Base-by-base conservation (phyloP, 2,113 vertebrate genomes). In the Muscicapa adusta region DNA sequence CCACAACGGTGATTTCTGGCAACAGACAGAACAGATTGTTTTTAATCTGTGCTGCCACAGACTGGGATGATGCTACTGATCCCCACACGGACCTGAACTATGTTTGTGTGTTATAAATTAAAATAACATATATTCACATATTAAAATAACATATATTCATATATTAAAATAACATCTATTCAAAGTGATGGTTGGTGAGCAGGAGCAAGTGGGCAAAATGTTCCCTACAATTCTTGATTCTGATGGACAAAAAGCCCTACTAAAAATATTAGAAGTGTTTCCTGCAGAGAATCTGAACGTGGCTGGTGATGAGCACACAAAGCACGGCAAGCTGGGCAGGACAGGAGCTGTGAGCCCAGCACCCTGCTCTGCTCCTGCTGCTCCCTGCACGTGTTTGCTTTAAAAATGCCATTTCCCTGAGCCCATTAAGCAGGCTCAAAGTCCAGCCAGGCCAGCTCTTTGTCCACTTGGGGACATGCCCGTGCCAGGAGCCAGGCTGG, bases 371-470 rank as follows among this genome's bases (percentile, higher is more conserved):
- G 77, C 61, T 26, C 2, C 87, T 36, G 63, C 81, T 5, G 65
- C 3, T 43, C 91, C 29, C 47, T 6, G 25, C 5, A 0, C 1
- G 1, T 85, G 80, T 92, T 91, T 94, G 89, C 84, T 92, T 82
- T 73, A 6, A 57, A 75, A 95, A 89, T 25, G 3, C n/a, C 81
- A 29, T 38, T 75, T 83, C 7, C 23, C 61, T 66, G 38, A 81
- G 77, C 33, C 68, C 68, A 22, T 12, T 4, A 18, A 78, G 43
- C 0, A 36, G 50, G 94, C 61, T 82, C 89, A 84, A 94, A 91
- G 93, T 93, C 94, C 91, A 77, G 1, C 29, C 81, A 40, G 83
- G 43, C 23, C 88, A 40, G 81, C 47, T 85, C 86, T 84, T 72
- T 93, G 92, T 43, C 79, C 76, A 31, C 12, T 3, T 0, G 33